Evolutionary conservation across 2,113 vertebrate species (phyloP).

Genomic region (Benthochromis sp.): DNA sequence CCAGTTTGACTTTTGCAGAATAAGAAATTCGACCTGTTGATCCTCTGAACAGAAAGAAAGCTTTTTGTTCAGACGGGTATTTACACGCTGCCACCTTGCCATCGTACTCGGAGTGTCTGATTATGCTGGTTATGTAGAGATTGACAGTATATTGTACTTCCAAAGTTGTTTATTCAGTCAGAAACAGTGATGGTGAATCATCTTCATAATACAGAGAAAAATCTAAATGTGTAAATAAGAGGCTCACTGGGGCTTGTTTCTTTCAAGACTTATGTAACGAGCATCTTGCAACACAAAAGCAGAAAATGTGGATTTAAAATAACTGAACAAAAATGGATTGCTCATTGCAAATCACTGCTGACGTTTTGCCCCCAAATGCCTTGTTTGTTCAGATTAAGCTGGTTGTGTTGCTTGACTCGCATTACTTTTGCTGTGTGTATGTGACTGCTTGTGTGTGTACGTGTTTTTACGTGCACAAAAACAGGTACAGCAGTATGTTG

Average conservation of each 20-base stretch:
- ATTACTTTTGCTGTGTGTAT: background rate
- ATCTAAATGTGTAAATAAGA: background rate
- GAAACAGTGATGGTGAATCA: background rate
- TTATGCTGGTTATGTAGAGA: background rate
- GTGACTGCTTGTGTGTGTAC: background rate
- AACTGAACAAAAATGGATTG: background rate
- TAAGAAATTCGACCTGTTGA: background rate
- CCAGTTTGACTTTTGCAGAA: background rate
- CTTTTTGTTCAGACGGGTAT: background rate
- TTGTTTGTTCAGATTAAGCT: constrained; percentile 8
- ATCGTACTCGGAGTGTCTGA: background rate
- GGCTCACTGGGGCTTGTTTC: background rate
- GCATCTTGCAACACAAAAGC: background rate
- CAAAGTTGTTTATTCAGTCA: background rate
- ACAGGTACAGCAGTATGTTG: background rate
- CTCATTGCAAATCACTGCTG: constrained; percentile 20
- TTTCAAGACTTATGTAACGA: background rate
- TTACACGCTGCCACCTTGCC: background rate
- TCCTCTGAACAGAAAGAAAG: background rate
- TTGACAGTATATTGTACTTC: background rate
- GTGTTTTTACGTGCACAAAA: background rate
- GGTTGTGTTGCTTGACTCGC: background rate
- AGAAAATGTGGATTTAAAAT: background rate
- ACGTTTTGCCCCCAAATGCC: constrained; percentile 6
- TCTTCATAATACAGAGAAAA: background rate